These are phyloP conservation scores for Alauda arvensis DNA, from an alignment of 2,797 vertebrate genomes.

Conservation along the genomic window DNA sequence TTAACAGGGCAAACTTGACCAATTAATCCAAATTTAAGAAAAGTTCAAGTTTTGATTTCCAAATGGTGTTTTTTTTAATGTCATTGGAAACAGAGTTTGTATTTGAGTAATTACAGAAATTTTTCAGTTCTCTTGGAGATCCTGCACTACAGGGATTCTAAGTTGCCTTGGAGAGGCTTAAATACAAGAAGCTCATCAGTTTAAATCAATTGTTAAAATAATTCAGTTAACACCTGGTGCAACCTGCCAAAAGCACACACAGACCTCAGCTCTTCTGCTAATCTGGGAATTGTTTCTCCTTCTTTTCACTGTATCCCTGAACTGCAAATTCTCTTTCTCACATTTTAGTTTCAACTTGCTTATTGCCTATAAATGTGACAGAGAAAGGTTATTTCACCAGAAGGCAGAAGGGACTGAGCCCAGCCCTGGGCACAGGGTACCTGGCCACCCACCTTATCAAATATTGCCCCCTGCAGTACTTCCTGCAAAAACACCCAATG, in stretches of 20 bases:
- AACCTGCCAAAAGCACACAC: neutral
- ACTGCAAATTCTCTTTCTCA: neutral
- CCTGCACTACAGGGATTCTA: neutral
- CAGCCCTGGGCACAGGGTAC: neutral
- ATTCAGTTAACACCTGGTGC: neutral
- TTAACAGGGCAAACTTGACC: neutral
- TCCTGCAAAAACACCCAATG: neutral
- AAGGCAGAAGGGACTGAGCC: neutral
- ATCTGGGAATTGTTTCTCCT: neutral
- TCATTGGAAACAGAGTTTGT: neutral
- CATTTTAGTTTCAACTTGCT: neutral
- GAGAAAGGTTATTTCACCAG: neutral
- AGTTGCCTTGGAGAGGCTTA: neutral
- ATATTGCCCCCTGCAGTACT: slow-evolving; percentile 74
- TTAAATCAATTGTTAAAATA: neutral
- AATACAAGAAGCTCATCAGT: neutral
- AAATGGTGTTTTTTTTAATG: neutral
- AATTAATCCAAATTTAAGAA: neutral
- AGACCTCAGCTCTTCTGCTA: neutral
- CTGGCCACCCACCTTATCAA: slow-evolving; percentile 11
- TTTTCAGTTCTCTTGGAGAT: neutral
- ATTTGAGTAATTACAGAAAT: neutral
- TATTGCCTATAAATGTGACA: neutral
- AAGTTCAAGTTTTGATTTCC: neutral
- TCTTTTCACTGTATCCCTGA: neutral